Evolutionary conservation across 2,113 vertebrate species (phyloP).

Genomic region (Fregetta grallaria): DNA sequence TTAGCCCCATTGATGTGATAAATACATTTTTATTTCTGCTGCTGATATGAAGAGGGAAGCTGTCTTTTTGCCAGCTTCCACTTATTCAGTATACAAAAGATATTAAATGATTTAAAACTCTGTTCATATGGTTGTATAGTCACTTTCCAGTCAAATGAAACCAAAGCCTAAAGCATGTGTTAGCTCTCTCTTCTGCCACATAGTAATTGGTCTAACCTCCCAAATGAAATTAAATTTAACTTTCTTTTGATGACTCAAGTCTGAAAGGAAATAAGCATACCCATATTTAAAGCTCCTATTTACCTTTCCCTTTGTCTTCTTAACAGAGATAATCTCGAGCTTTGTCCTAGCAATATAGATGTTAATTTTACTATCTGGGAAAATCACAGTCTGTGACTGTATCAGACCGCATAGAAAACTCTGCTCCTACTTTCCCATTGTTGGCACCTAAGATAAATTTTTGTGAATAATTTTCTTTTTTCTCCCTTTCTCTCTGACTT

Average conservation of each 20-base stretch:
- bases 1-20: background rate
- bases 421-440: background rate
- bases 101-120: background rate
- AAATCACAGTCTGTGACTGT: background rate
- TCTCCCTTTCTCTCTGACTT: background rate
- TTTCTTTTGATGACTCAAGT: conserved; percentile 21
- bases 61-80: background rate
- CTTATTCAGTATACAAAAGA: background rate
- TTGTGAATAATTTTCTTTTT: background rate
- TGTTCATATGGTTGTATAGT: background rate
- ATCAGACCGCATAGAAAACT: background rate
- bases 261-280: conserved; percentile 5
- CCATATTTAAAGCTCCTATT: conserved; percentile 5
- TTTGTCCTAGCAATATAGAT: conserved; percentile 32
- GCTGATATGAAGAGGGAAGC: background rate
- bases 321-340: background rate
- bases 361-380: conserved; percentile 19
- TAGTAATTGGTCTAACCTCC: conserved; percentile 4
- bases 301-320: conserved; percentile 23
- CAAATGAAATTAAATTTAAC: conserved; percentile 34
- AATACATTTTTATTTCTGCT: conserved; percentile 12
- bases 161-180: background rate
- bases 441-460: background rate
- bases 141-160: background rate
- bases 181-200: background rate